Conservation (phyloP, 2,113 vertebrate genomes). For the Poecilia latipinna region DNA sequence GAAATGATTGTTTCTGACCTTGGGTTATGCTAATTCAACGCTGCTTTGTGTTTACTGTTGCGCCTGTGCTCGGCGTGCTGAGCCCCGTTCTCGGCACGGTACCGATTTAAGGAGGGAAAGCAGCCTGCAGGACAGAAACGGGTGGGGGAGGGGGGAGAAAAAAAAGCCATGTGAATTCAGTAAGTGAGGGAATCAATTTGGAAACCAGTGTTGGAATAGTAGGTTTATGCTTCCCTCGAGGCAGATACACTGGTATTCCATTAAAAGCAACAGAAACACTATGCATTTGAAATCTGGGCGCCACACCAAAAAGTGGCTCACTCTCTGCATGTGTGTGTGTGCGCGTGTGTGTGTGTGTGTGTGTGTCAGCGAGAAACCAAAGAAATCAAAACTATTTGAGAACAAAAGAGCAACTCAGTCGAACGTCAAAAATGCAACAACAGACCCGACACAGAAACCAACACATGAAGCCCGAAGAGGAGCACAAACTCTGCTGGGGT, state of each 20-base stretch:
- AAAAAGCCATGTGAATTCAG: slow-evolving; percentile 44
- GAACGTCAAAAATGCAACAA: slow-evolving; percentile 26
- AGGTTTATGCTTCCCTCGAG: slow-evolving; percentile 62
- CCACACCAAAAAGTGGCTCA: slow-evolving; percentile 36
- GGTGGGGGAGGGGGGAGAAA: neutral
- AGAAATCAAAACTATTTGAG: slow-evolving; percentile 27
- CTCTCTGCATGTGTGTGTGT: slow-evolving; percentile 3
- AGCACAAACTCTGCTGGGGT: neutral
- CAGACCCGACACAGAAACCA: slow-evolving; percentile 63
- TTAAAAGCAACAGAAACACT: slow-evolving; percentile 64
- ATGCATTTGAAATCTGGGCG: slow-evolving; percentile 69
- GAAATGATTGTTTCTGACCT: slow-evolving; percentile 61
- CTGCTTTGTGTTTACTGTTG: slow-evolving; percentile 58
- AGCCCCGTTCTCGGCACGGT: slow-evolving; percentile 2
- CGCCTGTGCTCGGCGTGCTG: slow-evolving; percentile 9
- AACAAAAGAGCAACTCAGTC: slow-evolving; percentile 42
- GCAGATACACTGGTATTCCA: slow-evolving; percentile 61
- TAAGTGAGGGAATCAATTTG: slow-evolving; percentile 55
- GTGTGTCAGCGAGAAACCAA: neutral
- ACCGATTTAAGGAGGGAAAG: slow-evolving; percentile 27
- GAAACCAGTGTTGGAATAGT: slow-evolving; percentile 52
- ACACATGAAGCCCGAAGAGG: slow-evolving; percentile 43
- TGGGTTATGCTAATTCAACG: slow-evolving; percentile 65
- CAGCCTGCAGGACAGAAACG: slow-evolving; percentile 19
- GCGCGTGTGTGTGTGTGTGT: slow-evolving; percentile 12